These are phyloP conservation scores for Linnaemya tessellans DNA, from an alignment of 2,888 invertebrate genomes.

Conservation along the genomic window DNA sequence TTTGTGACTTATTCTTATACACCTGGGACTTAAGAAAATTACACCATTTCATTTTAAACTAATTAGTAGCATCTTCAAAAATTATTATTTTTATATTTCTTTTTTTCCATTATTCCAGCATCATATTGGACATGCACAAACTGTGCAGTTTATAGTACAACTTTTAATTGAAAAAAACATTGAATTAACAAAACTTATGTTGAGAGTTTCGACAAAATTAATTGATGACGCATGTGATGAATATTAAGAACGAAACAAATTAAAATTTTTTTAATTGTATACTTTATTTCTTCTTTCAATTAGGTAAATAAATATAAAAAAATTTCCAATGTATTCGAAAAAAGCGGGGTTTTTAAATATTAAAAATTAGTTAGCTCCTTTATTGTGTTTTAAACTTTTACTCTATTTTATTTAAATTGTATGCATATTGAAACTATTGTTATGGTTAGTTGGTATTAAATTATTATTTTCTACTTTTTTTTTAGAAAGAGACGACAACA, in stretches of 20 bases:
- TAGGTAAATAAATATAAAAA: constrained; percentile 41
- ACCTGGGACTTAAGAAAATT: no score
- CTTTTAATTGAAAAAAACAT: no score
- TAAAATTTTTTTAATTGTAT: constrained; percentile 32
- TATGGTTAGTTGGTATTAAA: constrained; percentile 57
- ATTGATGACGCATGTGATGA: not conserved
- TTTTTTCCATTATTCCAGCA: no score
- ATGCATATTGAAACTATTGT: constrained; percentile 64
- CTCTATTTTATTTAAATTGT: constrained; percentile 36
- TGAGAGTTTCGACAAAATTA: not conserved
- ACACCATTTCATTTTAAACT: no score
- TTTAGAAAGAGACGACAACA: constrained; percentile 48
- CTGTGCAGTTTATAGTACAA: no score
- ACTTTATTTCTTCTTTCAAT: constrained; percentile 40
- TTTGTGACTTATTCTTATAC: no score
- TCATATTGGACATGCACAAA: no score
- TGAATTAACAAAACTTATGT: no score
- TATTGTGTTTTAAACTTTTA: constrained; percentile 47
- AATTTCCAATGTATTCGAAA: constrained; percentile 24
- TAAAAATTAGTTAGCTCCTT: constrained; percentile 62
- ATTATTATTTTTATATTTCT: no score
- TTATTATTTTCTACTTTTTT: constrained; percentile 63
- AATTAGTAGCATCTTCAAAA: no score
- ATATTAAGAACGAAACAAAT: constrained; percentile 29
- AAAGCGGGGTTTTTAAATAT: constrained; percentile 36